phyloP scores from a whole-genome alignment of 2,888 invertebrate species.

The Clitarchus hookeri region DNA sequence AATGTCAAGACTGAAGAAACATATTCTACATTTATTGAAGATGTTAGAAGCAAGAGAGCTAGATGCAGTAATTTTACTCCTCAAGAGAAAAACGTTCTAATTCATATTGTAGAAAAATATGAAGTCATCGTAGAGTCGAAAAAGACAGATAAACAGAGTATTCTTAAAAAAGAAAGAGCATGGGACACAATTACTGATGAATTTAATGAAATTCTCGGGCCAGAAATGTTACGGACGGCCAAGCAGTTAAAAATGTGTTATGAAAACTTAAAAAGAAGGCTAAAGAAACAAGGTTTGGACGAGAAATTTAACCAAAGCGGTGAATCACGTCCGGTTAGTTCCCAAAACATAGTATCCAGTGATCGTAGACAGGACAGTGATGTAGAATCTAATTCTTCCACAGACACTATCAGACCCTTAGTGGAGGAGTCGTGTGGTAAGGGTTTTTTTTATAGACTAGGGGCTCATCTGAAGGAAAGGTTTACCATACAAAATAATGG shows the following conservation, averaged over 20 bases:
- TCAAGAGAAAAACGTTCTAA: slow-evolving; percentile 38
- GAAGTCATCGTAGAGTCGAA: slow-evolving; percentile 34
- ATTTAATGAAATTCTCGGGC: slow-evolving; percentile 36
- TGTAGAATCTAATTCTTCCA: slow-evolving; percentile 34
- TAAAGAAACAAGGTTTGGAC: slow-evolving; percentile 25
- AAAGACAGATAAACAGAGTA: slow-evolving; percentile 36
- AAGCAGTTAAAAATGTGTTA: slow-evolving; percentile 38
- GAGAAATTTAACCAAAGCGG: background rate
- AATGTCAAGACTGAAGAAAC: background rate
- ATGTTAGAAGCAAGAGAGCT: slow-evolving; percentile 27
- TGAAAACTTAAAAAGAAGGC: slow-evolving; percentile 36
- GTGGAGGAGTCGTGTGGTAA: background rate
- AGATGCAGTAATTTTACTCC: slow-evolving; percentile 37
- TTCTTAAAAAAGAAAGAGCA: slow-evolving; percentile 33
- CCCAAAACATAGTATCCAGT: background rate
- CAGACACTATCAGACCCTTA: background rate
- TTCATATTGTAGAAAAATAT: slow-evolving; percentile 39
- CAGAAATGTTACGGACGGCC: slow-evolving; percentile 34
- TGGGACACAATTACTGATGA: slow-evolving; percentile 37
- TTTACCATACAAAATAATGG: too few relatives aligned
- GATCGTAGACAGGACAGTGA: slow-evolving; percentile 27
- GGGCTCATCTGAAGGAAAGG: too few relatives aligned
- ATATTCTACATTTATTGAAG: background rate
- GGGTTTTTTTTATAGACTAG: background rate
- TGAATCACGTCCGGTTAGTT: background rate